A percentile compares a stretch with the other conserved stretches of the same genome.
phyloP scores from a whole-genome alignment of 2,113 vertebrate genomes.

The Girardinichthys multiradiatus region DNA sequence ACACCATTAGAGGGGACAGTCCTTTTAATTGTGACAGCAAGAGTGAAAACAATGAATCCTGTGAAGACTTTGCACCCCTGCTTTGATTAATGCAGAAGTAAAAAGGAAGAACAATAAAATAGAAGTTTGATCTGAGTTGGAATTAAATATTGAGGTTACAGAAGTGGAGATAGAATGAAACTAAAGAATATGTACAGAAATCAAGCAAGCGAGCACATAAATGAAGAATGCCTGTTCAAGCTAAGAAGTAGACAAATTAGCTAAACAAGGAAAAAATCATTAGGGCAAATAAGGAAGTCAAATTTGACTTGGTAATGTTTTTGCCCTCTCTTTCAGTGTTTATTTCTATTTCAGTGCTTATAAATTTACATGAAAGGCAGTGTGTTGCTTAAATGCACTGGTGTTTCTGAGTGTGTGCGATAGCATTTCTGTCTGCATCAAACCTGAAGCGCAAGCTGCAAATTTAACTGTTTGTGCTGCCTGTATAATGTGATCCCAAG shows the following conservation, averaged over 20 bases:
- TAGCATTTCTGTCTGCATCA: constrained; percentile 46
- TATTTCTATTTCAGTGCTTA: constrained; percentile 46
- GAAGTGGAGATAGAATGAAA: constrained; percentile 20
- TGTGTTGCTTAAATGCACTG: constrained; percentile 42
- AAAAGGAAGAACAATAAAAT: constrained; percentile 11
- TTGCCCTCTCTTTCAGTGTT: constrained; percentile 51
- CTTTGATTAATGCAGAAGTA: constrained; percentile 30
- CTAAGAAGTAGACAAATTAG: constrained; percentile 53
- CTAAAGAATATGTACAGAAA: constrained; percentile 28
- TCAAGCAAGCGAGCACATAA: constrained; percentile 16
- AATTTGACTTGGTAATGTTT: constrained; percentile 53
- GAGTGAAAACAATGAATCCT: constrained; percentile 20
- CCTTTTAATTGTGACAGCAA: constrained; percentile 47
- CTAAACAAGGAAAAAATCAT: constrained; percentile 46
- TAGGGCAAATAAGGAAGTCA: constrained; percentile 44
- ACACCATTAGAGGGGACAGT: constrained; percentile 67
- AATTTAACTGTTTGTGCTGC: constrained; percentile 49
- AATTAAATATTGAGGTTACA: constrained; percentile 27
- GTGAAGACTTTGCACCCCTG: constrained; percentile 27
- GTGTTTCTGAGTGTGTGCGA: constrained; percentile 10
- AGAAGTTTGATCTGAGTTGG: constrained; percentile 9
- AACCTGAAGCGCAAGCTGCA: constrained; percentile 27
- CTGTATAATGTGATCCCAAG: constrained; percentile 56
- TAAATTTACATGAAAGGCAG: constrained; percentile 69
- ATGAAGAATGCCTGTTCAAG: constrained; percentile 41